Conservation (phyloP, 2,113 vertebrate species). For the Todiramphus saurophagus region DNA sequence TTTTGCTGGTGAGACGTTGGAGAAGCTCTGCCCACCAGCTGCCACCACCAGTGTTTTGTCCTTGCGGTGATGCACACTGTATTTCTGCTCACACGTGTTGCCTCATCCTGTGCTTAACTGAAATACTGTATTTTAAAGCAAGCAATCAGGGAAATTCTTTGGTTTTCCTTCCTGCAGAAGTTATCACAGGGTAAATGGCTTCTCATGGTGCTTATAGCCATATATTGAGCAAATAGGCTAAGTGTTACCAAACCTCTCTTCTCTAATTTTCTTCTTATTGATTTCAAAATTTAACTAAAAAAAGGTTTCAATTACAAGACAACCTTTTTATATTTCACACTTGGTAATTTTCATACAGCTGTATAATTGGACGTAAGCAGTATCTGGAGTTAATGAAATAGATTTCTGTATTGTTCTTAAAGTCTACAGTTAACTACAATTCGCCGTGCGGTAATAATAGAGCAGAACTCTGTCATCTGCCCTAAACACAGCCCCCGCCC, state of each 20-base stretch:
- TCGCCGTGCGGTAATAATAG: neutral
- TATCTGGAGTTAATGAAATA: slow-evolving; percentile 58
- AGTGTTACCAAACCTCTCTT: neutral
- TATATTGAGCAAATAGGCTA: slow-evolving; percentile 10
- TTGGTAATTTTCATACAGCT: slow-evolving; percentile 38
- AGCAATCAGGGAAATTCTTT: neutral
- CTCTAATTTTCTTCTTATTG: slow-evolving; percentile 55
- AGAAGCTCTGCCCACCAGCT: neutral
- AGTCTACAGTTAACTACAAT: neutral
- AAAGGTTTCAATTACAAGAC: slow-evolving; percentile 41
- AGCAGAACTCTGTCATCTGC: neutral
- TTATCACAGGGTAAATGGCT: neutral
- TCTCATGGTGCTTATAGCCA: slow-evolving; percentile 1
- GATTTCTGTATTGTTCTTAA: slow-evolving; percentile 51
- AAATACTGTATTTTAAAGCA: neutral
- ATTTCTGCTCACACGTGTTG: neutral
- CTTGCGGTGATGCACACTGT: neutral
- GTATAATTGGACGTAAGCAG: slow-evolving; percentile 52
- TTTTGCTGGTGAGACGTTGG: accelerated
- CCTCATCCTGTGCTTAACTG: neutral
- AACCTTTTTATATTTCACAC: slow-evolving; percentile 58
- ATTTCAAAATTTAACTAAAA: slow-evolving; percentile 63
- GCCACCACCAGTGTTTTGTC: too few relatives aligned
- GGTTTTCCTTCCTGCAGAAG: neutral
- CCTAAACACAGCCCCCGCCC: neutral